Conservation (phyloP, 1,140 invertebrate species). For the Temnothorax nylanderi region DNA sequence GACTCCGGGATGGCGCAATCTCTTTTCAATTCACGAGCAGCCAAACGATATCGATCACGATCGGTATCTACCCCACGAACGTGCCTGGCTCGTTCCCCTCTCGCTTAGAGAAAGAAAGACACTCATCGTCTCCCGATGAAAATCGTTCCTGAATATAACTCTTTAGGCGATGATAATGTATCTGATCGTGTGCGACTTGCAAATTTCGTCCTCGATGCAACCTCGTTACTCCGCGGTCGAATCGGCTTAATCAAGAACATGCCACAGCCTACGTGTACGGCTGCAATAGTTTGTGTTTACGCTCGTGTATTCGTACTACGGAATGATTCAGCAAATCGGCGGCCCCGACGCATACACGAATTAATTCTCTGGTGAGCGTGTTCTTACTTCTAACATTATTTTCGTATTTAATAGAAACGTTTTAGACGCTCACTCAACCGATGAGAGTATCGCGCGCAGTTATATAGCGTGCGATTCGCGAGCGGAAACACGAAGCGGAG, state of each 20-base stretch:
- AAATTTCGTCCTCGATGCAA: conserved; percentile 72
- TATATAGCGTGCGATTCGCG: not conserved
- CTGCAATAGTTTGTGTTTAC: not conserved
- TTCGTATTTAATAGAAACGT: not conserved
- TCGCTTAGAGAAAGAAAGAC: conserved; percentile 15
- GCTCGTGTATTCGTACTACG: not conserved
- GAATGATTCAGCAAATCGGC: conserved; percentile 10
- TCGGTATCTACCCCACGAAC: conserved; percentile 77
- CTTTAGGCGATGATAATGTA: conserved; percentile 46
- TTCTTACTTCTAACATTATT: not conserved
- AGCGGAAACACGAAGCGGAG: conserved; percentile 7
- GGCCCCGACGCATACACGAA: not conserved
- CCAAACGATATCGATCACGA: conserved; percentile 80
- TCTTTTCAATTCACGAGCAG: conserved; percentile 73
- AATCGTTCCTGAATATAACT: conserved; percentile 40
- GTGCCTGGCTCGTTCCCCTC: conserved; percentile 71
- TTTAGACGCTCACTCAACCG: not conserved
- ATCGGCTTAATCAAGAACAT: conserved; percentile 67
- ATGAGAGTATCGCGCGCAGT: not conserved
- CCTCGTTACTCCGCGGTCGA: not conserved
- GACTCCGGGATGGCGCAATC: conserved; percentile 55
- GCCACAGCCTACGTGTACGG: not conserved
- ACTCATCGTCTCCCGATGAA: conserved; percentile 59
- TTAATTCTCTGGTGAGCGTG: not conserved
- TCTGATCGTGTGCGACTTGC: conserved; percentile 60